Evolutionary conservation across 2,797 vertebrate species (phyloP).

Genomic region (Australoheros facetus): DNA sequence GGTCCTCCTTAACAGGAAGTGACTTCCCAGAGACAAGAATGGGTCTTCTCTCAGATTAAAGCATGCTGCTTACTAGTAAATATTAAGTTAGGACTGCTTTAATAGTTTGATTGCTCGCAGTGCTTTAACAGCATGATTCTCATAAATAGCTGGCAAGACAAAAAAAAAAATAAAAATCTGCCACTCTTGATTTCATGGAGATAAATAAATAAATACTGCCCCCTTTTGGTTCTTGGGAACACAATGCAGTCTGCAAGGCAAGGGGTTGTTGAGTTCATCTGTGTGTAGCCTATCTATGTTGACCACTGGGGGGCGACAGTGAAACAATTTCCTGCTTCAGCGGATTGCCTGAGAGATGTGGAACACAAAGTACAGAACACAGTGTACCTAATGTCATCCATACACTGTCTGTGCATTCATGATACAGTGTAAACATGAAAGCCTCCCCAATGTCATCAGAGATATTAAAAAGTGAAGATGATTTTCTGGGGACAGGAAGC

Average conservation of each 20-base stretch:
- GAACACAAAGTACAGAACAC: constrained; percentile 76
- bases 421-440: background rate
- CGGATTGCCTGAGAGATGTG: background rate
- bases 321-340: background rate
- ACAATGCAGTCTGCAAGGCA: background rate
- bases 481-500: background rate
- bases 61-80: background rate
- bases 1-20: background rate
- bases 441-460: constrained; percentile 6
- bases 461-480: background rate
- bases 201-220: background rate
- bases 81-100: background rate
- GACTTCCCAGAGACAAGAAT: background rate
- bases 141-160: background rate
- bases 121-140: accelerated
- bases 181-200: background rate
- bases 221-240: background rate
- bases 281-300: background rate
- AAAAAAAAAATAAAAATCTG: background rate
- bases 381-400: constrained; percentile 28
- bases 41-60: background rate
- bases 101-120: background rate
- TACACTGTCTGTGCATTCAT: background rate
- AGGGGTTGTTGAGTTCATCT: background rate
- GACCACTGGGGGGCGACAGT: constrained; percentile 51